phyloP scores from a whole-genome alignment of 1,140 invertebrate genomes.

The Meloidogyne hapla region DNA sequence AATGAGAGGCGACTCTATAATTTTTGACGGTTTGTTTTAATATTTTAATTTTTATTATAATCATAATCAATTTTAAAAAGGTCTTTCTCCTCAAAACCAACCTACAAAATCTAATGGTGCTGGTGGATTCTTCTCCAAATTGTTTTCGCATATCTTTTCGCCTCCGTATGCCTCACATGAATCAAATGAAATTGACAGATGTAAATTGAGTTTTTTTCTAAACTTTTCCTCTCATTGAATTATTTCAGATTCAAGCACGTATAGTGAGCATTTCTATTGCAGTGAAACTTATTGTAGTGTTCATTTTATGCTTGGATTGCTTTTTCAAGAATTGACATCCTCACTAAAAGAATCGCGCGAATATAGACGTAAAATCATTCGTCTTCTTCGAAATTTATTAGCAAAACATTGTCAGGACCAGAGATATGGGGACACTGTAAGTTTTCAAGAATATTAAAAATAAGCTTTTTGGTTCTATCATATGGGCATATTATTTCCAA shows the following conservation, averaged over 20 bases:
- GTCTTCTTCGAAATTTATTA: constrained; percentile 78
- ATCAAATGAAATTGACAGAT: constrained; percentile 49
- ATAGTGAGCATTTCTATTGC: constrained; percentile 69
- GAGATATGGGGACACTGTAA: constrained; percentile 73
- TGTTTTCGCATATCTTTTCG: constrained; percentile 46
- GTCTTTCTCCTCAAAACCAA: constrained; percentile 12
- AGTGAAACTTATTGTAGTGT: constrained; percentile 81
- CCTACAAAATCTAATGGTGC: background rate
- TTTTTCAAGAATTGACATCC: constrained; percentile 74
- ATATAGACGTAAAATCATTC: constrained; percentile 77
- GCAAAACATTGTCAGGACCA: constrained; percentile 91
- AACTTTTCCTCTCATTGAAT: constrained; percentile 11
- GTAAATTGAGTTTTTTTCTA: constrained; percentile 21
- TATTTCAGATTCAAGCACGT: constrained; percentile 44
- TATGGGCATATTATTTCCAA: background rate
- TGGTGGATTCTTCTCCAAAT: constrained; percentile 45
- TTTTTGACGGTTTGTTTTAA: background rate
- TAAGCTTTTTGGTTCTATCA: no score
- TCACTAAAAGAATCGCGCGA: constrained; percentile 79
- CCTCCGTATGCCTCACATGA: constrained; percentile 30
- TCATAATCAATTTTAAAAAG: no score
- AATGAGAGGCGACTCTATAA: constrained; percentile 48
- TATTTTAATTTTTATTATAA: no score
- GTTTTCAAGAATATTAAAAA: constrained; percentile 26
- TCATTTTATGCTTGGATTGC: constrained; percentile 82